Conservation (phyloP, 2,113 vertebrate genomes). For the Dromiciops gliroides region DNA sequence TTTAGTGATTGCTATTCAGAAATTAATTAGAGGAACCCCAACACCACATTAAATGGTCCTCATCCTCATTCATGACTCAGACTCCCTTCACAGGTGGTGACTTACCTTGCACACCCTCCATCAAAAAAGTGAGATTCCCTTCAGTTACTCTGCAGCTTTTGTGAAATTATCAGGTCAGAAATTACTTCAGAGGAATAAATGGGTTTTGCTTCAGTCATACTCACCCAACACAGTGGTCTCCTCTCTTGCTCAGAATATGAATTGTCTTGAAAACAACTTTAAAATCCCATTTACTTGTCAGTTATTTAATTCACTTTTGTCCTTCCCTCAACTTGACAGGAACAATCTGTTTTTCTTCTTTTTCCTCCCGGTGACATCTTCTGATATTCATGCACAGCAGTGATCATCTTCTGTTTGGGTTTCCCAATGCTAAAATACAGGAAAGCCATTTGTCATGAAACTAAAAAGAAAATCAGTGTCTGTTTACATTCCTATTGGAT, state of each 20-base stretch:
- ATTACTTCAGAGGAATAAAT: neutral
- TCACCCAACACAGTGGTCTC: neutral
- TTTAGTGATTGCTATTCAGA: neutral
- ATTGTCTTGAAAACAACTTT: neutral
- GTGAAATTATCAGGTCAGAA: neutral
- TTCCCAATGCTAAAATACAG: neutral
- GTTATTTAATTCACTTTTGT: neutral
- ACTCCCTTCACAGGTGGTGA: fast-evolving
- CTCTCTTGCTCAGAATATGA: neutral
- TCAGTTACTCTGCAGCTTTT: neutral
- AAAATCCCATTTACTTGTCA: neutral
- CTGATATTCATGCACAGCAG: neutral
- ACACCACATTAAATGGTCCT: neutral
- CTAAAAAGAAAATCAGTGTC: neutral
- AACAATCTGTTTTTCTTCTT: slow-evolving; percentile 10
- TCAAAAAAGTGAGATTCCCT: fast-evolving
- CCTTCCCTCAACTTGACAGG: slow-evolving; percentile 1
- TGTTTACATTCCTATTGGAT: neutral
- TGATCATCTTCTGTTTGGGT: neutral
- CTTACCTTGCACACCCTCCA: no score
- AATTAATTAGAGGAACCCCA: neutral
- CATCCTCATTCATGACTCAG: neutral
- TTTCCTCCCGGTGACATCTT: neutral
- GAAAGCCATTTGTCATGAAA: neutral
- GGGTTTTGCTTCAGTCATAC: neutral